Evolutionary conservation across 2,113 vertebrate genomes (phyloP).

Genomic region (Sylvilagus bachmani): DNA sequence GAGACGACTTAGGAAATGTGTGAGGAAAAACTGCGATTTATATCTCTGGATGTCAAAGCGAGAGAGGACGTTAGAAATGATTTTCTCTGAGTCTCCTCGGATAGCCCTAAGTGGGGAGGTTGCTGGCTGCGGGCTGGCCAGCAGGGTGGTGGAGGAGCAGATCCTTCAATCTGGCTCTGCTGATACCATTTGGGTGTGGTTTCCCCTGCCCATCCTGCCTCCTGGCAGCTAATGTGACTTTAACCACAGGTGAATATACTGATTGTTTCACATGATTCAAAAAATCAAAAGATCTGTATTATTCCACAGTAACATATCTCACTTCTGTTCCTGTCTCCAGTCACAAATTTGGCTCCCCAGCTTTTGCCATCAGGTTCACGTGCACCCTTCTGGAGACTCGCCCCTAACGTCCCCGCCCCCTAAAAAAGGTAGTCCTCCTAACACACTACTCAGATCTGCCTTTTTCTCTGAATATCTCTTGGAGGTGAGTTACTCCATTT

Average conservation of each 20-base stretch:
- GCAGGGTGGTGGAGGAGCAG: background rate
- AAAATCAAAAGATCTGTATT: background rate
- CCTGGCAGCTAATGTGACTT: background rate
- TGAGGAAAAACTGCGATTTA: slow-evolving; percentile 53
- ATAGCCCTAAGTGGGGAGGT: background rate
- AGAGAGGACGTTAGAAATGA: background rate
- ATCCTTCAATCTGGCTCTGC: background rate
- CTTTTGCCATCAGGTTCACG: background rate
- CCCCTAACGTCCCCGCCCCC: background rate
- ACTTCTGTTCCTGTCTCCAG: background rate
- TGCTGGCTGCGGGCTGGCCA: background rate
- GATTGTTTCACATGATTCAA: background rate
- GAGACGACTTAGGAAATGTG: slow-evolving; percentile 62
- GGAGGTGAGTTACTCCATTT: background rate
- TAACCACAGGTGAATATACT: background rate
- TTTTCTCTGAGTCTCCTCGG: background rate
- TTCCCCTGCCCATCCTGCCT: background rate
- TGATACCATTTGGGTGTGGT: background rate
- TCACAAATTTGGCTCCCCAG: background rate
- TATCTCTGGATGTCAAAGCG: background rate
- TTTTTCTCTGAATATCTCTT: background rate
- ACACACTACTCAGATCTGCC: background rate
- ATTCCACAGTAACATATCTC: background rate
- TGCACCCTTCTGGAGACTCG: background rate
- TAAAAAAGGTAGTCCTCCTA: background rate